A percentile compares a stretch with the other conserved stretches of the same genome.
Evolutionary conservation across 35 echinoderm and acorn worm genomes (phyloP).

Genomic region (Acanthaster planci): DNA sequence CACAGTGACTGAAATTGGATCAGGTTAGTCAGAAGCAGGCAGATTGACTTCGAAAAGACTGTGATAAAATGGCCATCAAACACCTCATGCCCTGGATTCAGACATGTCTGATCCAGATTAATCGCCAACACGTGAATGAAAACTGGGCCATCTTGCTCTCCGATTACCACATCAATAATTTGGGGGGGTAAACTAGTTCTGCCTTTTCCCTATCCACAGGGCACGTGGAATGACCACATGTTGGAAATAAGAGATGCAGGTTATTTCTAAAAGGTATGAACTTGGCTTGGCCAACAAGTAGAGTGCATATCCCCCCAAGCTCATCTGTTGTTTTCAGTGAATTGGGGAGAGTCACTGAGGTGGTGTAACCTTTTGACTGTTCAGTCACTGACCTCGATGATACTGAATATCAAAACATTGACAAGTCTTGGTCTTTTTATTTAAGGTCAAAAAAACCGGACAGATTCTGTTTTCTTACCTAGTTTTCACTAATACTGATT

Average conservation of each 20-base stretch:
- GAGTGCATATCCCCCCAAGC: background rate
- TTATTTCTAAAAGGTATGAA: slow-evolving; percentile 6
- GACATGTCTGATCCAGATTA: too few relatives aligned
- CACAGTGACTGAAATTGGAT: too few relatives aligned
- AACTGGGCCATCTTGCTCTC: slow-evolving; percentile 11
- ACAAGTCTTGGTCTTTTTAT: too few relatives aligned
- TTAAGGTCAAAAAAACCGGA: too few relatives aligned
- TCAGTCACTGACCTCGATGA: slow-evolving; percentile 9
- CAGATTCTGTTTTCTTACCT: too few relatives aligned
- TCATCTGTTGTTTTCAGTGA: background rate
- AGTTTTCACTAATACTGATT: too few relatives aligned
- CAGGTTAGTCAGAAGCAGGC: too few relatives aligned
- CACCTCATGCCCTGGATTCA: too few relatives aligned
- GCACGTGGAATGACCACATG: slow-evolving; percentile 13
- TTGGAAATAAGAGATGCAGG: background rate
- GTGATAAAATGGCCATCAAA: too few relatives aligned
- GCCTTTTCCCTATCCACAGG: background rate
- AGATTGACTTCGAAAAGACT: too few relatives aligned
- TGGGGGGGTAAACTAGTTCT: background rate
- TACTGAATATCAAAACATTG: too few relatives aligned
- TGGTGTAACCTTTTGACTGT: slow-evolving; percentile 13
- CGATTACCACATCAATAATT: slow-evolving; percentile 2
- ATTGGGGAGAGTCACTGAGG: background rate
- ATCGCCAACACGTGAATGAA: background rate
- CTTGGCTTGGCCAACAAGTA: background rate